These are phyloP conservation scores for Gerosis bhagava DNA, from an alignment of 2,888 invertebrate genomes.

Conservation along the genomic window DNA sequence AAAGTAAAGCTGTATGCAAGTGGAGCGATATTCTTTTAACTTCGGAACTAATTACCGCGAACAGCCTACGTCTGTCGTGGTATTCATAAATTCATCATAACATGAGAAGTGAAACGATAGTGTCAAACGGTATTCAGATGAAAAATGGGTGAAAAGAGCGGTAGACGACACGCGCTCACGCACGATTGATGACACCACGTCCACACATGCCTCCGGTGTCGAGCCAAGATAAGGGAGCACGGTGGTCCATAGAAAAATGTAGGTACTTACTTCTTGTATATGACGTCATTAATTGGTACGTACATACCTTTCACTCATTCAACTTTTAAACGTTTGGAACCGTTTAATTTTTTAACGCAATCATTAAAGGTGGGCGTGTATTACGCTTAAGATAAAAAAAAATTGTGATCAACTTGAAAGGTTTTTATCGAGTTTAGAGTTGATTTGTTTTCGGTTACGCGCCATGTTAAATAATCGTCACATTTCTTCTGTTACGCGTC, in stretches of 20 bases:
- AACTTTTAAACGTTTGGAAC: slow-evolving; percentile 16
- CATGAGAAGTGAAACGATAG: slow-evolving; percentile 38
- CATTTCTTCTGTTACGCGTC: no score
- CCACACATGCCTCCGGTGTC: slow-evolving; percentile 41
- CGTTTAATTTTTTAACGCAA: no score
- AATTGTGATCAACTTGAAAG: no score
- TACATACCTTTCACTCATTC: slow-evolving; percentile 10
- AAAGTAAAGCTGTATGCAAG: background rate
- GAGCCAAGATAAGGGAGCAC: slow-evolving; percentile 44
- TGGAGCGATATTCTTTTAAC: slow-evolving; percentile 5
- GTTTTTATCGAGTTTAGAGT: no score
- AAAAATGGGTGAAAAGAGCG: slow-evolving; percentile 50
- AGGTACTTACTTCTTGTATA: no score
- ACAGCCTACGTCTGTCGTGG: slow-evolving; percentile 40
- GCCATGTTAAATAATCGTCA: no score
- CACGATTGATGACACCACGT: slow-evolving; percentile 60
- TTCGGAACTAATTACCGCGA: slow-evolving; percentile 38
- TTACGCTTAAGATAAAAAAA: no score
- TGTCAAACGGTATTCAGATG: slow-evolving; percentile 40
- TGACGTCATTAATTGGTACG: no score
- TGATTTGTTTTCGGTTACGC: no score
- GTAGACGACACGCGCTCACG: slow-evolving; percentile 44
- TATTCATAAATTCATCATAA: slow-evolving; percentile 39
- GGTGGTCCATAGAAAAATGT: slow-evolving; percentile 55
- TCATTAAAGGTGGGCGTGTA: no score